Conservation (phyloP, 1,140 invertebrate genomes). For the Drosophila guanche region DNA sequence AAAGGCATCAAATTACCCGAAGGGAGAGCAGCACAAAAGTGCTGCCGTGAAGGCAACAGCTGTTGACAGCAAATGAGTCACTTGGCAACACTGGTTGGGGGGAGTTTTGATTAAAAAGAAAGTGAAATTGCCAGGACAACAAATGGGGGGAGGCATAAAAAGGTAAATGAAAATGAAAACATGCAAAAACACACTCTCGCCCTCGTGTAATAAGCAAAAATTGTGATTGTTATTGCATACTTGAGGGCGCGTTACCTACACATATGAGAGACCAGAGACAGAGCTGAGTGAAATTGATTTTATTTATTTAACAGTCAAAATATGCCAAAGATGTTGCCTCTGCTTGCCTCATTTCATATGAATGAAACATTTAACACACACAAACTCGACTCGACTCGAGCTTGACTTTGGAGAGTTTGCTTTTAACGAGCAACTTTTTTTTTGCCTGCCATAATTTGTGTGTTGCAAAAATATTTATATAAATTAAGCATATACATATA, state of each 20-base stretch:
- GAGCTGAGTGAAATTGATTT: conserved; percentile 69
- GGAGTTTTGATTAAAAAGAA: conserved; percentile 47
- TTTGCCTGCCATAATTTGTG: background rate
- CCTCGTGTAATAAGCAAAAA: conserved; percentile 44
- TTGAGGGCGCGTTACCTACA: conserved; percentile 20
- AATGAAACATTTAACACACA: conserved; percentile 36
- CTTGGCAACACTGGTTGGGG: conserved; percentile 19
- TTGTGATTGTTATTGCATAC: conserved; percentile 71
- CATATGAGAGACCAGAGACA: conserved; percentile 11
- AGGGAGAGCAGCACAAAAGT: background rate
- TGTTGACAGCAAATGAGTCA: conserved; percentile 40
- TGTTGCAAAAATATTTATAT: conserved; percentile 27
- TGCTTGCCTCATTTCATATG: conserved; percentile 63
- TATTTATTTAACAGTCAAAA: conserved; percentile 73
- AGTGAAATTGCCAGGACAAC: conserved; percentile 33
- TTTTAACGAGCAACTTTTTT: background rate
- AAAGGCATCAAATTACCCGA: conserved; percentile 36
- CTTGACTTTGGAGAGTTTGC: conserved; percentile 14
- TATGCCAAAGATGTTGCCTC: conserved; percentile 34
- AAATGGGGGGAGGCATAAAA: background rate
- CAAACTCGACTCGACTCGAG: conserved; percentile 2
- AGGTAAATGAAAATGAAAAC: background rate
- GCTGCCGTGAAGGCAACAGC: conserved; percentile 23
- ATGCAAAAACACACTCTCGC: conserved; percentile 2
- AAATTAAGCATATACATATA: conserved; percentile 40